A percentile compares a stretch with the other conserved stretches of the same genome.
Evolutionary conservation across 2,113 vertebrate genomes (phyloP).

Genomic region (Phrynosoma platyrhinos): DNA sequence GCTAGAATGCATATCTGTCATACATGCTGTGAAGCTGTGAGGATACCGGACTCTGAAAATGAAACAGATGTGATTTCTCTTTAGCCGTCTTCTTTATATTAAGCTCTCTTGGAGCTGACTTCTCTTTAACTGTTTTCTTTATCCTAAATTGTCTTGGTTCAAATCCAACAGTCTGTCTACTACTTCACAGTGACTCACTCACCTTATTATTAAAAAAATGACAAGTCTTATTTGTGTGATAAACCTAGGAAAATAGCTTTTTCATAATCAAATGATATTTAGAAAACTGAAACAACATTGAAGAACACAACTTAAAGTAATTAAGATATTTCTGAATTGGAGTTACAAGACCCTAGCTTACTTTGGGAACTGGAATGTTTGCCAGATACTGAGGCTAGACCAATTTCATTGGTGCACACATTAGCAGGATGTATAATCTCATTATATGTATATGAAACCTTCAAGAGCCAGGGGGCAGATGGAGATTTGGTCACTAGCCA

Average conservation of each 20-base stretch:
- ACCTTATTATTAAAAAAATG: neutral
- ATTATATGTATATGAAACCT: neutral
- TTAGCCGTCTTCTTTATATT: neutral
- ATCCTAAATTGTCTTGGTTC: neutral
- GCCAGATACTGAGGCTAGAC: neutral
- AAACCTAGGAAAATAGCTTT: neutral
- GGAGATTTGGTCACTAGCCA: neutral
- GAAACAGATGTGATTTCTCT: neutral
- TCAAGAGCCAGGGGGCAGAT: neutral
- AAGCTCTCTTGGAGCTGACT: neutral
- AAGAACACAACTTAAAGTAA: neutral
- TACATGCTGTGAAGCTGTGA: neutral
- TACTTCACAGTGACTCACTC: neutral
- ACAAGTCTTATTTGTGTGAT: neutral
- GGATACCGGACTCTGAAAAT: neutral
- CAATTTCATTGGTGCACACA: no score
- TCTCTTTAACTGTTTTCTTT: neutral
- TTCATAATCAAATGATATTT: neutral
- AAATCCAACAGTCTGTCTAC: slow-evolving; percentile 3
- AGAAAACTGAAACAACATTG: neutral
- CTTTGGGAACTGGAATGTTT: neutral
- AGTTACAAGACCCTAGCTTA: neutral
- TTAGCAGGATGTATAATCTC: neutral
- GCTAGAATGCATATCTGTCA: neutral
- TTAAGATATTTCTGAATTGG: neutral